These are phyloP conservation scores for Leptopilina clavipes DNA, from an alignment of 1,140 invertebrate species.

Conservation along the genomic window DNA sequence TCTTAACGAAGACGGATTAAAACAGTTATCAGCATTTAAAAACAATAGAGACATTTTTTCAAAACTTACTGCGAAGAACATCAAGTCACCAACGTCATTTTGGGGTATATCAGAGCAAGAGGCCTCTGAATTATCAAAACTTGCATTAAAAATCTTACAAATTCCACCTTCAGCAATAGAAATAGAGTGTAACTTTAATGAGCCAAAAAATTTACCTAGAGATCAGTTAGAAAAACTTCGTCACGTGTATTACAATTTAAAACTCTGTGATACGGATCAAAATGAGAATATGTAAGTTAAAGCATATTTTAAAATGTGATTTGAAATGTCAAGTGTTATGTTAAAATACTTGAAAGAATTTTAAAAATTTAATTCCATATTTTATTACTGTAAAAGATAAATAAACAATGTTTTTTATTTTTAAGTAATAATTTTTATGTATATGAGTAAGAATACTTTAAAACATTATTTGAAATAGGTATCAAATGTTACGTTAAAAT, in stretches of 20 bases:
- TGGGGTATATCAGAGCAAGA: neutral
- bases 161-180: neutral
- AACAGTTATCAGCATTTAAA: neutral
- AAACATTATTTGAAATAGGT: too few species aligned
- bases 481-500: too few species aligned
- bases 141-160: neutral
- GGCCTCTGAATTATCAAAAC: neutral
- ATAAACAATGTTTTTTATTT: too few species aligned
- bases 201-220: conserved; percentile 1
- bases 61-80: neutral
- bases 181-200: neutral
- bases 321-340: too few species aligned
- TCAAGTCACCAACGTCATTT: neutral
- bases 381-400: too few species aligned
- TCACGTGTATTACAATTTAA: conserved; percentile 3
- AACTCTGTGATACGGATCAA: neutral
- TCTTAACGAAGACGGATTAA: neutral
- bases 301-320: too few species aligned
- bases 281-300: too few species aligned
- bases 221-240: neutral
- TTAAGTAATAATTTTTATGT: too few species aligned
- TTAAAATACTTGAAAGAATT: too few species aligned
- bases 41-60: neutral
- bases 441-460: too few species aligned
- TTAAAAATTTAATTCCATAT: too few species aligned